A percentile compares a stretch with the other conserved stretches of the same genome.
Evolutionary conservation across 1,140 invertebrate species (phyloP).

Genomic region (Drosophila bocki): DNA sequence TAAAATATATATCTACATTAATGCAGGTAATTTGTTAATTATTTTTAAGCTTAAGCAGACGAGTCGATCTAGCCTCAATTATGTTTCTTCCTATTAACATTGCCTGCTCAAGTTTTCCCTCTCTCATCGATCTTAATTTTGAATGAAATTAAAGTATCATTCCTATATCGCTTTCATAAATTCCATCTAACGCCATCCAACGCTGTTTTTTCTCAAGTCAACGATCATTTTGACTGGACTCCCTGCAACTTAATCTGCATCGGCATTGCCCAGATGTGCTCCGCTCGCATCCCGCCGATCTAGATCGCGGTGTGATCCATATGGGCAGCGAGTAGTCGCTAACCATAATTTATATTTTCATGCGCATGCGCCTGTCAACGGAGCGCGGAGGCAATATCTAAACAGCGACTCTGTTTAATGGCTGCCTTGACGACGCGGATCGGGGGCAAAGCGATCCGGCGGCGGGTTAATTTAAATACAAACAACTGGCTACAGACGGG

Average conservation of each 20-base stretch:
- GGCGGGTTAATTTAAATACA: slow-evolving; percentile 64
- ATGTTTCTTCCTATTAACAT: no score
- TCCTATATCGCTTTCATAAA: background rate
- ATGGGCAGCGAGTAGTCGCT: slow-evolving; percentile 24
- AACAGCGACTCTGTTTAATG: slow-evolving; percentile 64
- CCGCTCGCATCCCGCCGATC: slow-evolving; percentile 1
- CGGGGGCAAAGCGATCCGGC: background rate
- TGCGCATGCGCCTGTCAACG: slow-evolving; percentile 65
- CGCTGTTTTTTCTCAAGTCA: background rate
- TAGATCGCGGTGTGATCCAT: slow-evolving; percentile 13
- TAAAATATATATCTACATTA: no score
- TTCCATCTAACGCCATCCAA: background rate
- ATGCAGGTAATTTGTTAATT: no score
- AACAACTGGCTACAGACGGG: slow-evolving; percentile 44
- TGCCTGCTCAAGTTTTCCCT: background rate
- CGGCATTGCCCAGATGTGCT: slow-evolving; percentile 21
- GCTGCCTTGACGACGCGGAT: slow-evolving; percentile 38
- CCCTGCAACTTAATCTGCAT: slow-evolving; percentile 56
- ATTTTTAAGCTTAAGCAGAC: no score
- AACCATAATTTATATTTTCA: slow-evolving; percentile 73
- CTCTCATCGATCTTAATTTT: background rate
- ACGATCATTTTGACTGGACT: slow-evolving; percentile 24
- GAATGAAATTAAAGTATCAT: background rate
- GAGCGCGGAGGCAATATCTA: slow-evolving; percentile 36
- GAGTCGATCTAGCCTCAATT: no score